Base-by-base conservation (phyloP, 2,888 invertebrate species). In the Eupithecia pulchellata region DNA sequence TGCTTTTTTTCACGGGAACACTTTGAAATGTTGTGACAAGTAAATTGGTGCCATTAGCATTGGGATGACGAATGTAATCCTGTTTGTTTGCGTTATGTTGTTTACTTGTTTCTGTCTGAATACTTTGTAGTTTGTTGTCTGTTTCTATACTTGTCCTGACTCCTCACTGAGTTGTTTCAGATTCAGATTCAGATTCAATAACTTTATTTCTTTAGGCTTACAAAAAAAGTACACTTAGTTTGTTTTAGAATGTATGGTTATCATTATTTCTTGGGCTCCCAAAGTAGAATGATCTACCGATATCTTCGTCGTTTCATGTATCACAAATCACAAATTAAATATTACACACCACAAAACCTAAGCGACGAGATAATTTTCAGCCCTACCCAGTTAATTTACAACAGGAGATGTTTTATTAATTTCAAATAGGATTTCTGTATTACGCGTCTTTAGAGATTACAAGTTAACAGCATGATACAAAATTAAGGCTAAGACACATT, bases 11-110 rank as follows among this genome's bases (percentile, higher is more conserved):
- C 42, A 68, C 14, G 52, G 47, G 63, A 66, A 63, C 30, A 52
- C 67, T 72, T 58, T 72, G 25, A 63, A 68, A 58, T 63, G 64
- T 60, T 66, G 39, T 68, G 65, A 66, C 57, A 58, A 47, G 62
- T 39, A 57, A 60, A 61, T 68, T 62, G 62, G 60, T 42, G 60
- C 42, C 60, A 66, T 60, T 66, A 60, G 42, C 20, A 58, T 60
- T 14, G 11, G 32, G 39, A 52, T 70, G 55, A 62, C 57, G 27
- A 20, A 42, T 66, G 39, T 27, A 39, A 3, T 64, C 69, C 47
- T 64, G 64, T 60, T 64, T 36, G 39, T 17, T 17, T 55, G 25
- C n/a, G 17, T 64, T 58, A 36, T 64, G n/a, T 61, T 47, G 17
- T 47, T 42, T 42, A 60, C 34, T 9, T 62, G 17, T 58, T 42